Base-by-base conservation (phyloP, 2,113 vertebrate genomes). In the Reinhardtius hippoglossoides region DNA sequence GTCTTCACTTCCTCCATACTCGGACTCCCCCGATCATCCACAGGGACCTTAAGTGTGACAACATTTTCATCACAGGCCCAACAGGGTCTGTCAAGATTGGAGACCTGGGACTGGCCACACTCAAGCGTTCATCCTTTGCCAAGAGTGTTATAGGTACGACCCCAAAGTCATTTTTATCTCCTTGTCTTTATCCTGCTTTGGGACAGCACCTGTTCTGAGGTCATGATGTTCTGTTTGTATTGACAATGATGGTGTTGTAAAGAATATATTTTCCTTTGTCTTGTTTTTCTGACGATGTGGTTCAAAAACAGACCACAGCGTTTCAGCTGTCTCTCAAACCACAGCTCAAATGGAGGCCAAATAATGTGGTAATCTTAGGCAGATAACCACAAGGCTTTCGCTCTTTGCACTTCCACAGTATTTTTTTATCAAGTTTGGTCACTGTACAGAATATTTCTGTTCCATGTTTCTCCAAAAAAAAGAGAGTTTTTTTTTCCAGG, bases 71-170 rank as follows among this genome's bases (percentile, higher is more conserved):
- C 92, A 99, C 98, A 58, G 98, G 98, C 80, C 98, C 98, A 65
- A 99, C 98, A 6, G 98, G 98, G 93, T 99, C 98, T 0, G 98
- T 99, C 82, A 99, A 99, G 94, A 98, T 99, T 61, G 98, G 98
- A 92, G 98, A 99, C 91, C 93, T 99, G 3, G 98, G 98, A 68
- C 93, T 99, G 87, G 98, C 98, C 65, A 99, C 98, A 7, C 89
- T 99, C 68, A 99, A 99, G 93, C 93, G 98, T 26, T 93, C 98
- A 80, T 99, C 98, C 65, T 99, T 99, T 94, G 97, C 98, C 93
- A 99, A 99, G 94, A 99, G 98, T 89, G 98, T 99, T 72, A 99
- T 99, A 97, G 98, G 98, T 99, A 96, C 87, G 96, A 89, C 73
- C 85, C 68, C 54, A 3, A 81, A 78, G 74, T 81, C 67, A 76